Conservation (phyloP, 2,888 invertebrate genomes). For the Phytoseiulus persimilis region DNA sequence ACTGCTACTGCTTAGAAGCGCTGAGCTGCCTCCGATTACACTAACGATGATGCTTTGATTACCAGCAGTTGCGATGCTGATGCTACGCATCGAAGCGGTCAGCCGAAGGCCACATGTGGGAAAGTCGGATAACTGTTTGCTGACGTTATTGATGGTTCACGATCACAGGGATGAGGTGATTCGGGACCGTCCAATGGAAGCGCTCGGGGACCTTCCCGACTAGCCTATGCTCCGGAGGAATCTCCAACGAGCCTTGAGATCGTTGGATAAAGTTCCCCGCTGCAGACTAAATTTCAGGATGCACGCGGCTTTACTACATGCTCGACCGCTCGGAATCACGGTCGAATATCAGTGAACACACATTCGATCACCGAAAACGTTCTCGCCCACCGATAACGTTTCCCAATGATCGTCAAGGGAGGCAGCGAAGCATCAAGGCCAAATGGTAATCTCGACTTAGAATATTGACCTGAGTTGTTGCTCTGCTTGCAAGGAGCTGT, state of each 20-base stretch:
- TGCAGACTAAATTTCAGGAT: too few species aligned
- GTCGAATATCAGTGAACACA: too few species aligned
- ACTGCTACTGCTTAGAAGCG: neutral
- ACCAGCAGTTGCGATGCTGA: neutral
- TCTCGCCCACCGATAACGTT: neutral
- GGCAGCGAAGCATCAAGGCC: neutral
- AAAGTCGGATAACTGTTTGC: neutral
- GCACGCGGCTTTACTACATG: too few species aligned
- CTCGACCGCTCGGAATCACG: too few species aligned
- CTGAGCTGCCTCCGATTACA: neutral
- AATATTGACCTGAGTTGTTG: neutral
- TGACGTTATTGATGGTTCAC: neutral
- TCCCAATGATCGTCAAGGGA: neutral
- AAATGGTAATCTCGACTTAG: neutral
- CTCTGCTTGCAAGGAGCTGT: neutral
- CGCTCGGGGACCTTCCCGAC: too few species aligned
- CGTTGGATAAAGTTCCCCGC: too few species aligned
- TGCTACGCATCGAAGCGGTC: neutral
- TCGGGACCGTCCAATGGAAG: too few species aligned
- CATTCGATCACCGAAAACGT: too few species aligned
- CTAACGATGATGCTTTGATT: neutral
- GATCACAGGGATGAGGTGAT: too few species aligned
- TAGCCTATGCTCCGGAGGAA: too few species aligned
- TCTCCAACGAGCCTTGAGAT: too few species aligned
- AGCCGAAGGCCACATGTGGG: neutral